Conservation (phyloP, 2,888 invertebrate genomes). For the Melanophora roralis region DNA sequence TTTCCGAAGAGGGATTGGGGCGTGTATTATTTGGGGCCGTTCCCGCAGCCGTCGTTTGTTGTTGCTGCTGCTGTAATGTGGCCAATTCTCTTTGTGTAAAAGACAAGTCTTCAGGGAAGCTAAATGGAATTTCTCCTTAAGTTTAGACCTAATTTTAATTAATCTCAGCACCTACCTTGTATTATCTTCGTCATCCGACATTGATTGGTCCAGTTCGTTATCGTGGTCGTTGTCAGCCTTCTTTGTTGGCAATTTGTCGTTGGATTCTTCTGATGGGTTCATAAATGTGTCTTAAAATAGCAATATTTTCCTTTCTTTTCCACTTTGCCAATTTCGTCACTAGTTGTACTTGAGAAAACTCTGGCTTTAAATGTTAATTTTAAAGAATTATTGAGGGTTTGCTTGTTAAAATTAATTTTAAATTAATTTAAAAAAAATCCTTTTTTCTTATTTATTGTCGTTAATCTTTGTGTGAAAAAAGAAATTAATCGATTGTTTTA, state of each 20-base stretch:
- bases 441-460: slow-evolving; percentile 46
- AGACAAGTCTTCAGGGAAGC: slow-evolving; percentile 43
- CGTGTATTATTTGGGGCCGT: slow-evolving; percentile 2
- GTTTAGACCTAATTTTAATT: neutral
- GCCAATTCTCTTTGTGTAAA: slow-evolving; percentile 47
- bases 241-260: slow-evolving; percentile 49
- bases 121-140: neutral
- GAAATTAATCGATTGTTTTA: slow-evolving; percentile 59
- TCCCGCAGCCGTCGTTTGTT: neutral
- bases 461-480: slow-evolving; percentile 44
- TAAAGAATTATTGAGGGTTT: neutral
- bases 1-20: slow-evolving; percentile 74
- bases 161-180: slow-evolving; percentile 77
- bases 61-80: neutral
- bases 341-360: neutral
- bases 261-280: slow-evolving; percentile 46
- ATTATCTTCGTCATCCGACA: slow-evolving; percentile 78
- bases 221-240: slow-evolving; percentile 28
- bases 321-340: slow-evolving; percentile 56
- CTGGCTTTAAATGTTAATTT: neutral
- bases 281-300: slow-evolving; percentile 47
- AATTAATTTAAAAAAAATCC: slow-evolving; percentile 21
- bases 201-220: slow-evolving; percentile 36
- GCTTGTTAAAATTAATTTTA: neutral
- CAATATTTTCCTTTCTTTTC: slow-evolving; percentile 13